These are phyloP conservation scores for Pimephales promelas DNA, from an alignment of 2,113 vertebrate genomes.

Conservation along the genomic window DNA sequence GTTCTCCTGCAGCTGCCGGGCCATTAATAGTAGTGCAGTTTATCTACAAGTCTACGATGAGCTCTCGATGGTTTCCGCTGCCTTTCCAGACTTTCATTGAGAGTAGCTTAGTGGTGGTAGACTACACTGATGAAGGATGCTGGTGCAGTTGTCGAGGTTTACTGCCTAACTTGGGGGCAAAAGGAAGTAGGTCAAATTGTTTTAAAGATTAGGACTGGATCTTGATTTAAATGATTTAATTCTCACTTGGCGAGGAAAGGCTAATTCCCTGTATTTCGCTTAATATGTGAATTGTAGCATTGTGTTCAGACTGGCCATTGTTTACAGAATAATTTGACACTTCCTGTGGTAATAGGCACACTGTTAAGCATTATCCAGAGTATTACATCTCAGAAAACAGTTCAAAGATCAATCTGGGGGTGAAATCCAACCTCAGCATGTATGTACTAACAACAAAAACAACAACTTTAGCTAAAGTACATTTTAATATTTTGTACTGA, in stretches of 20 bases:
- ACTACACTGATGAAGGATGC: neutral
- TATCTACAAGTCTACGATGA: neutral
- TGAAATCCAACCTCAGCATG: neutral
- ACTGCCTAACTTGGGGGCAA: neutral
- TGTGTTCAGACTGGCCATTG: neutral
- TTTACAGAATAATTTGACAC: neutral
- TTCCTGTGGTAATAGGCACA: constrained; percentile 10
- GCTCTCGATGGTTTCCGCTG: neutral
- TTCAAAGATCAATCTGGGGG: neutral
- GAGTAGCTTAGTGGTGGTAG: neutral
- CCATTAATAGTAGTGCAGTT: constrained; percentile 39
- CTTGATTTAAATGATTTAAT: neutral
- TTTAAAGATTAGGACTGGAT: neutral
- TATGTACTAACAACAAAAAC: neutral
- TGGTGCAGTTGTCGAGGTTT: neutral
- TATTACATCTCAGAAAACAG: neutral
- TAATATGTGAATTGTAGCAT: neutral
- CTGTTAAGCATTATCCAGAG: constrained; percentile 1
- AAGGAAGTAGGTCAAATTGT: neutral
- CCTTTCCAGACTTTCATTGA: neutral
- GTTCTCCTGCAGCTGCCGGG: constrained; percentile 34
- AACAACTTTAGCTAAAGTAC: no score
- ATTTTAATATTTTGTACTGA: no score
- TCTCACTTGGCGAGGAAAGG: neutral
- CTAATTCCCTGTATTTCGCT: neutral